Evolutionary conservation across 2,113 vertebrate genomes (phyloP).

Genomic region (Anhinga rufa): DNA sequence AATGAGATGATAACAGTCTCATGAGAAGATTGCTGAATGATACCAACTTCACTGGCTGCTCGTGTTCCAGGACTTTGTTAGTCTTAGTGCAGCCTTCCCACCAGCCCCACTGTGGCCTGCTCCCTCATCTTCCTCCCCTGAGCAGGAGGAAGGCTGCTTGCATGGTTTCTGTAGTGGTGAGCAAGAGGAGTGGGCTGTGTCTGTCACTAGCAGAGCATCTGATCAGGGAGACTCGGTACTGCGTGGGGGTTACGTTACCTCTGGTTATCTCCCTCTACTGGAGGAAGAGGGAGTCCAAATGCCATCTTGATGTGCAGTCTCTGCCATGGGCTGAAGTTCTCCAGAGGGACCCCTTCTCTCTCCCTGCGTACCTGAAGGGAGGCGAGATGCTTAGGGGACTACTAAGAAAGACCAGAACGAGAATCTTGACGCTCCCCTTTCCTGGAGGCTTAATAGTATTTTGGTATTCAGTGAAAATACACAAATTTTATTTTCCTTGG

Average conservation of each 20-base stretch:
- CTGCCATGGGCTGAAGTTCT: not conserved
- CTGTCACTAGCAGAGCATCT: not conserved
- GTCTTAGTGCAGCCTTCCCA: not conserved
- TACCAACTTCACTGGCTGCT: not conserved
- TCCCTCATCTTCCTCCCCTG: fast-evolving
- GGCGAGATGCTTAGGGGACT: not conserved
- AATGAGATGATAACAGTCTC: not conserved
- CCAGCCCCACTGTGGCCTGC: not conserved
- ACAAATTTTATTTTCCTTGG: not conserved
- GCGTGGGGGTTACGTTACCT: fast-evolving
- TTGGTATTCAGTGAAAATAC: not conserved
- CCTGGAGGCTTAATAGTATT: not conserved
- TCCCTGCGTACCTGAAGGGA: not conserved
- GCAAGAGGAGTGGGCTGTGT: not conserved
- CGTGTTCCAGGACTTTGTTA: not conserved
- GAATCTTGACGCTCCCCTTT: not conserved
- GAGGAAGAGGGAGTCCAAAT: not conserved
- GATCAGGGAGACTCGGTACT: not conserved
- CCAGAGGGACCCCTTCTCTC: not conserved
- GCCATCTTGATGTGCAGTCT: not conserved
- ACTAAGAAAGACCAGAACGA: not conserved
- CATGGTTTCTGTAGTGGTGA: not conserved
- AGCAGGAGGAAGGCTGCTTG: not conserved
- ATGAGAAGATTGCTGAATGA: not conserved
- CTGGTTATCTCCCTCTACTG: not conserved